phyloP scores from a whole-genome alignment of 2,888 invertebrate species.

The Toxonevra muliebris region DNA sequence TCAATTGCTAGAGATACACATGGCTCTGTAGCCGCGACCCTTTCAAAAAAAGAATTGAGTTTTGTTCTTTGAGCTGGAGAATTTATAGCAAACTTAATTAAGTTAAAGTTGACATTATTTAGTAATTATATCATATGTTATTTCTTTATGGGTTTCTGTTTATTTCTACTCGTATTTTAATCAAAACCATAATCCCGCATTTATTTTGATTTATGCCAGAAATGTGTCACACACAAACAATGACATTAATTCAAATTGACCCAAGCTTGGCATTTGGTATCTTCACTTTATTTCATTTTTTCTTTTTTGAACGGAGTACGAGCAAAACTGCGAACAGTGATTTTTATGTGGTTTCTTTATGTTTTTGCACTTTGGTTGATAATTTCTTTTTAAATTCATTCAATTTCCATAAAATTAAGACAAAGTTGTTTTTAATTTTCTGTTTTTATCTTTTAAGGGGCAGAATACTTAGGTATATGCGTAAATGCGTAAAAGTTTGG shows the following conservation, averaged over 20 bases:
- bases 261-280: constrained; percentile 4
- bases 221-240: constrained; percentile 23
- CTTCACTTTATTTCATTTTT: no score
- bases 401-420: constrained; percentile 16
- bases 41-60: no score
- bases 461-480: no score
- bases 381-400: no score
- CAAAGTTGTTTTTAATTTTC: constrained; percentile 22
- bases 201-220: constrained; percentile 53
- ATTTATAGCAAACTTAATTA: constrained; percentile 52
- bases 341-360: not conserved
- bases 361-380: no score
- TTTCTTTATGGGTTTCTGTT: not conserved
- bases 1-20: no score
- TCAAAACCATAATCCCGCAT: constrained; percentile 53
- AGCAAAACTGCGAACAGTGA: not conserved
- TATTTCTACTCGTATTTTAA: constrained; percentile 17
- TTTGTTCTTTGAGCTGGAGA: no score
- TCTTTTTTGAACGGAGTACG: no score
- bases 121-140: constrained; percentile 46
- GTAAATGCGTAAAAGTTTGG: no score
- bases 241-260: constrained; percentile 46
- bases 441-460: no score
- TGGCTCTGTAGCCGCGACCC: no score
- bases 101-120: constrained; percentile 60